phyloP scores from a whole-genome alignment of 2,797 vertebrate species.

The Bucorvus abyssinicus region DNA sequence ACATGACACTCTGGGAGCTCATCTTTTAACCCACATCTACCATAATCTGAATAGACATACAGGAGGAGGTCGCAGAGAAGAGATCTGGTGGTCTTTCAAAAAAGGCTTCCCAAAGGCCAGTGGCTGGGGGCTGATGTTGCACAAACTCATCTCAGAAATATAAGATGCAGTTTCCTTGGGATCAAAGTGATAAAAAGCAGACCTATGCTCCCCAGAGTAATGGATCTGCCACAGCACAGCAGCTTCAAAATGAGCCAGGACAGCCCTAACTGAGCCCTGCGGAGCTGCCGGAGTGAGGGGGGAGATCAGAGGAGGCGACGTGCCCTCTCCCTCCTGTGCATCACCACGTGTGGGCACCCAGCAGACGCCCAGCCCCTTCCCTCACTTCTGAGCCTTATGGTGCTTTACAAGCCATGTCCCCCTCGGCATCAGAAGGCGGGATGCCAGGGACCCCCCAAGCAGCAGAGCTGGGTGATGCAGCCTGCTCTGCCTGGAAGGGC shows the following conservation, averaged over 20 bases:
- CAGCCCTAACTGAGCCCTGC: background rate
- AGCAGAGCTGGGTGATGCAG: background rate
- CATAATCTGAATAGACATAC: background rate
- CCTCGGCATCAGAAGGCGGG: background rate
- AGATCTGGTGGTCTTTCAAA: background rate
- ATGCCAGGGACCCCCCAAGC: background rate
- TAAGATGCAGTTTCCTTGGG: background rate
- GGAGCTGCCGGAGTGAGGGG: background rate
- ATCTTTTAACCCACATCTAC: background rate
- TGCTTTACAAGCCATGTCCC: rapidly evolving
- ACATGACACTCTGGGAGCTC: background rate
- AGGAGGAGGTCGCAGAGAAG: rapidly evolving
- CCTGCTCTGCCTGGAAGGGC: background rate
- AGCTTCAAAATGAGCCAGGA: background rate
- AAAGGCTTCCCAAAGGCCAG: background rate
- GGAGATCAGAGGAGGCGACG: background rate
- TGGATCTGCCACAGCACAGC: background rate
- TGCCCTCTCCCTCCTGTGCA: background rate
- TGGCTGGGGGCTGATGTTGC: background rate
- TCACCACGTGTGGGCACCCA: rapidly evolving
- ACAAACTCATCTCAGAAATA: background rate
- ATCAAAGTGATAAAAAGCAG: background rate
- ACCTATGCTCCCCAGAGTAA: background rate
- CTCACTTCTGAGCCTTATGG: background rate
- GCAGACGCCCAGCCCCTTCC: background rate